phyloP scores from a whole-genome alignment of 2,888 invertebrate genomes.

The Augochlorella aurata region DNA sequence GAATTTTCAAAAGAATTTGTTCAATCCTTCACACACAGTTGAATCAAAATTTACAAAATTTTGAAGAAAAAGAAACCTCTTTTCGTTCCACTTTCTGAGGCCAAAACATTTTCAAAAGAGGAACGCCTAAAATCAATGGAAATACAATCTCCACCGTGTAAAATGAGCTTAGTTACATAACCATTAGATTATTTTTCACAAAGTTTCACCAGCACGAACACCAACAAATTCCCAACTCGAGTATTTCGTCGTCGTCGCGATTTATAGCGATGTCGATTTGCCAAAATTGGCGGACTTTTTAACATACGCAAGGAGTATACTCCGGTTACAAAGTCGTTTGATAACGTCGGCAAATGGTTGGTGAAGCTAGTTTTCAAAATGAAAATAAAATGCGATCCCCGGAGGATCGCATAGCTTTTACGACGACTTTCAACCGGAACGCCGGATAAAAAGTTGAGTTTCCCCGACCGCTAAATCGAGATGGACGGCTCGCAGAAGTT shows the following conservation, averaged over 20 bases:
- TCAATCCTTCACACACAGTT: no score
- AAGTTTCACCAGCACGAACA: no score
- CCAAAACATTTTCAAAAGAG: no score
- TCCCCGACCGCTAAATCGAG: conserved; percentile 9
- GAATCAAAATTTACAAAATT: no score
- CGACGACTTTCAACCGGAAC: not conserved
- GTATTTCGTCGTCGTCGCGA: not conserved
- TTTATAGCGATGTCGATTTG: not conserved
- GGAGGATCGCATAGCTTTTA: not conserved
- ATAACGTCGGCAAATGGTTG: conserved; percentile 3
- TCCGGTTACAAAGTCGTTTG: not conserved
- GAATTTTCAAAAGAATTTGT: no score
- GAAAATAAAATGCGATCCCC: conserved; percentile 1
- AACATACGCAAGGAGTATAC: not conserved
- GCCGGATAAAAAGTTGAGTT: not conserved
- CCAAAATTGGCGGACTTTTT: not conserved
- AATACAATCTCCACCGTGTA: no score
- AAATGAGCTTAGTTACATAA: no score
- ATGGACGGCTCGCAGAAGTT: not conserved
- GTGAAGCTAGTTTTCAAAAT: not conserved
- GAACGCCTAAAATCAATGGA: no score
- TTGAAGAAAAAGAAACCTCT: no score
- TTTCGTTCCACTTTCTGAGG: no score
- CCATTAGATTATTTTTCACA: no score
- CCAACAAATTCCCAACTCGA: not conserved